phyloP scores from a whole-genome alignment of 2,113 vertebrate species.

The Felis chaus region DNA sequence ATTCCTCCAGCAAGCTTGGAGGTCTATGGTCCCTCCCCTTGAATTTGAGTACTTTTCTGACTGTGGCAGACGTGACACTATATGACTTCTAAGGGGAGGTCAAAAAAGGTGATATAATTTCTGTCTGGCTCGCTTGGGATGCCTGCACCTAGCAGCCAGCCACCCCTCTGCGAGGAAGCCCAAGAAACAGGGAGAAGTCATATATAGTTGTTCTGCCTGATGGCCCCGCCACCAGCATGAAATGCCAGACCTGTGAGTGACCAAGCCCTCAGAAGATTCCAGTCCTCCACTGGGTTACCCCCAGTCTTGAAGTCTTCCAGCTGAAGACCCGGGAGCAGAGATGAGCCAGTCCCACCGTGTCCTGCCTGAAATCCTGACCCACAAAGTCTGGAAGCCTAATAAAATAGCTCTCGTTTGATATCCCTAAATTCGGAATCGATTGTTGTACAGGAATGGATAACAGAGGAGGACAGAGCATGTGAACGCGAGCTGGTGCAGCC shows the following conservation, averaged over 20 bases:
- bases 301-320: not conserved
- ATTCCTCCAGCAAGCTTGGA: too few relatives aligned
- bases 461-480: not conserved
- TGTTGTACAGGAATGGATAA: not conserved
- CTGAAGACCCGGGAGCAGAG: not conserved
- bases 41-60: not conserved
- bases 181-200: not conserved
- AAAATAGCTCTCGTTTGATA: not conserved
- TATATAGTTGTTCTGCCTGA: rapidly evolving
- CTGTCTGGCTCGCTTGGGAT: not conserved
- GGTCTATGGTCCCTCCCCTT: not conserved
- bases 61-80: not conserved
- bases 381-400: not conserved
- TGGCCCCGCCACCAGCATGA: not conserved
- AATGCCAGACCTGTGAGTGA: not conserved
- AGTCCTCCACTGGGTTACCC: not conserved
- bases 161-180: not conserved
- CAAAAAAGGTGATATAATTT: not conserved
- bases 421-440: not conserved
- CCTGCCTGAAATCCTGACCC: not conserved
- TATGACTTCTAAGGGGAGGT: not conserved
- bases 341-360: not conserved
- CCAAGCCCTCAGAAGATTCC: not conserved
- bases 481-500: too few relatives aligned
- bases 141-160: not conserved